phyloP scores from a whole-genome alignment of 1,140 invertebrate species.

The Rhyzopertha dominica region DNA sequence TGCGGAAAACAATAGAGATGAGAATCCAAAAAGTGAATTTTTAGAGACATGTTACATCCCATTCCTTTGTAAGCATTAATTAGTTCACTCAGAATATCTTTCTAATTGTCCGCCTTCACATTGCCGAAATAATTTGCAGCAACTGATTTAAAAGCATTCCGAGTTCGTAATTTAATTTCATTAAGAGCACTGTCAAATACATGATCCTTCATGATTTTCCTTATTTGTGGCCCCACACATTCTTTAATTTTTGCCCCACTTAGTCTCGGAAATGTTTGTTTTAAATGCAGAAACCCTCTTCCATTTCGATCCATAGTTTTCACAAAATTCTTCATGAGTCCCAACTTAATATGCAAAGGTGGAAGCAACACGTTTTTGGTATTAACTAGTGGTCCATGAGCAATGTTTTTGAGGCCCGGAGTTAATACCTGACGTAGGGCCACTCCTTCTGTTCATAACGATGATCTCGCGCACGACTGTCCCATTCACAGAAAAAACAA shows the following conservation, averaged over 20 bases:
- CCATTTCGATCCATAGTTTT: slow-evolving; percentile 38
- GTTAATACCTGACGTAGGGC: no score
- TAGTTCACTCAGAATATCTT: slow-evolving; percentile 19
- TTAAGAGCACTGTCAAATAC: slow-evolving; percentile 17
- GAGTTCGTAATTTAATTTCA: slow-evolving; percentile 15
- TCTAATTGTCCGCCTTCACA: slow-evolving; percentile 20
- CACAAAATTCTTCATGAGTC: slow-evolving; percentile 43
- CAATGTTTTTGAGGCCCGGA: slow-evolving; percentile 36
- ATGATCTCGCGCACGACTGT: slow-evolving; percentile 24
- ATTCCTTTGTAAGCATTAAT: slow-evolving; percentile 4
- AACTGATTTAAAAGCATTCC: slow-evolving; percentile 13
- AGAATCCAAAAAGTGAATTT: slow-evolving; percentile 7
- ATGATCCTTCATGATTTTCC: no score
- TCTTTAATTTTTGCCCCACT: slow-evolving; percentile 28
- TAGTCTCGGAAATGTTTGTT: slow-evolving; percentile 24
- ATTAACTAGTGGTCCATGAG: slow-evolving; percentile 33
- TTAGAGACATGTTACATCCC: slow-evolving; percentile 11
- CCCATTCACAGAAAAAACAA: slow-evolving; percentile 39
- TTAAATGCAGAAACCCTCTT: slow-evolving; percentile 34
- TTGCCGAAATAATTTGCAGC: slow-evolving; percentile 17
- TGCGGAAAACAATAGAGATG: slow-evolving; percentile 1
- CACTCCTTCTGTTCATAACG: slow-evolving; percentile 24
- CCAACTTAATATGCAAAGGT: slow-evolving; percentile 42
- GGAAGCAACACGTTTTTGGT: slow-evolving; percentile 36
- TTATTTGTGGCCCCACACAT: slow-evolving; percentile 33